Base-by-base conservation (phyloP, 2,888 invertebrate genomes). In the Venusia cambrica region DNA sequence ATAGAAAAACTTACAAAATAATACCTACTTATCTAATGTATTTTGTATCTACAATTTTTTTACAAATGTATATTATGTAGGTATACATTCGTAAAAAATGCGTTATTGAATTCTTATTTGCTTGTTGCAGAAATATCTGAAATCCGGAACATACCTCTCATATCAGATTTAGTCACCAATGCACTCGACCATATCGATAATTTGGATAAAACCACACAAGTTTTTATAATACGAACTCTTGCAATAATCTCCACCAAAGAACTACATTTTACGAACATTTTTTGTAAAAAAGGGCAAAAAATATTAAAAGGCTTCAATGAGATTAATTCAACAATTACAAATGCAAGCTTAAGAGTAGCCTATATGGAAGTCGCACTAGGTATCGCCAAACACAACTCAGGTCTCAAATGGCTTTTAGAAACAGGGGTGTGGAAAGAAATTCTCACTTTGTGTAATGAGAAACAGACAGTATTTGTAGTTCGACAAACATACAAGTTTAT, bases 381-480 rank as follows among this genome's bases (percentile, higher is more conserved):
- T 5, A 75, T 93, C 14, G 75, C 91, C 3, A 75, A 80, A 17
- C 93, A 94, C 57, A 80, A 83, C 42, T 81, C 90, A 2, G 94
- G 94, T 0, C 65, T 92, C 13, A 73, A 85, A 12, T 94, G 92
- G 91, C 74, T 94, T 2, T 76, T 90, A n/a, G 73, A 89, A 35
- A 83, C 77, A 38, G 90, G 88, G 6, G 69, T 88, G 5, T 94
- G 94, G 94, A 88, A 83, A 38, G 87, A 91, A 50, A 88, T 93
- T 12, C 70, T 93, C 2, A 84, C 83, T 36, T 88, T 91, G 27
- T 91, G 90, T 39, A 89, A 91, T 50, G 80, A 89, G 32, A 91
- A 90, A 64, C 90, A 91, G 40, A 94, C 94, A 0, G 79, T 94
- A 18, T 94, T 94, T 58, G 90, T 94, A 4, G 88, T 91, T 0